Evolutionary conservation across 2,888 invertebrate genomes (phyloP).

Genomic region (Cybosia mesomella): DNA sequence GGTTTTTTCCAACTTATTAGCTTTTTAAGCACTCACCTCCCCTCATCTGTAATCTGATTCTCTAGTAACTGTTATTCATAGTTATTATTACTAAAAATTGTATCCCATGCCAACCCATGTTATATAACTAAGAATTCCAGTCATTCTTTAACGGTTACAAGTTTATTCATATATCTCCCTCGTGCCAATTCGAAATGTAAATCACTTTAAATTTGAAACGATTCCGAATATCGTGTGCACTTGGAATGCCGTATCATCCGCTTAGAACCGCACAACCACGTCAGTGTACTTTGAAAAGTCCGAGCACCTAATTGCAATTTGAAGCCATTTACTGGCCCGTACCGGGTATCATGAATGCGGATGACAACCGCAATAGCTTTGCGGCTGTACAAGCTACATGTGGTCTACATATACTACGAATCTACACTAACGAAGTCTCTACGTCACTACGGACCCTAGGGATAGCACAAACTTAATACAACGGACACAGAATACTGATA

Average conservation of each 20-base stretch:
- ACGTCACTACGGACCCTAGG: slow-evolving; percentile 22
- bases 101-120: neutral
- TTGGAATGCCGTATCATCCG: slow-evolving; percentile 39
- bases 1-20: no score
- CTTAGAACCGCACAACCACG: slow-evolving; percentile 40
- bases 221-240: slow-evolving; percentile 20
- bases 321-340: slow-evolving; percentile 36
- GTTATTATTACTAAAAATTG: neutral
- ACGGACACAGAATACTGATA: slow-evolving; percentile 14
- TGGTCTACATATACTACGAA: slow-evolving; percentile 32
- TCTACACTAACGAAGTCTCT: neutral
- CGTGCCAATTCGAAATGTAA: neutral
- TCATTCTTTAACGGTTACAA: neutral
- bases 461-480: slow-evolving; percentile 26
- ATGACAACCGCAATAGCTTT: slow-evolving; percentile 55
- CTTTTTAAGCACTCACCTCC: neutral
- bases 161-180: neutral
- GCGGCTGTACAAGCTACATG: slow-evolving; percentile 46
- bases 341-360: slow-evolving; percentile 52
- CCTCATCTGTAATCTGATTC: neutral
- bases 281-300: slow-evolving; percentile 44
- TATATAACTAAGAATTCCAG: slow-evolving; percentile 1
- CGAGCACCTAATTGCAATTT: slow-evolving; percentile 46
- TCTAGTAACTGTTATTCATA: neutral
- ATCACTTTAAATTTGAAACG: neutral